Percentiles rank a stretch among this genome's conserved stretches.
Evolutionary conservation across 1,140 invertebrate genomes (phyloP).

Genomic region (Eupeodes corollae): DNA sequence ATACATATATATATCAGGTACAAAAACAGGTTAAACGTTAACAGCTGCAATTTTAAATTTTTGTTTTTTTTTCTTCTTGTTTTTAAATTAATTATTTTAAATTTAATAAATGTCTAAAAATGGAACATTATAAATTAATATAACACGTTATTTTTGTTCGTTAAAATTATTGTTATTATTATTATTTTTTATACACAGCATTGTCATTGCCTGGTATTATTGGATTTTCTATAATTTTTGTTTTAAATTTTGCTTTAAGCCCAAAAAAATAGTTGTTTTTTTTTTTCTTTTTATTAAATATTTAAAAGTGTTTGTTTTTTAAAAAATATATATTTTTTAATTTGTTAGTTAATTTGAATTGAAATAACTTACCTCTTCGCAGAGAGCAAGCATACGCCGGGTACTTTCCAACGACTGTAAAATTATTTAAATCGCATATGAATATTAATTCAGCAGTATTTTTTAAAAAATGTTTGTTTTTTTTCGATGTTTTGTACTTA

Average conservation of each 20-base stretch:
- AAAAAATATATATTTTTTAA: neutral
- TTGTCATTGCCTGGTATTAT: no score
- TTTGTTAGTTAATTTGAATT: neutral
- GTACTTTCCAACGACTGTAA: conserved; percentile 84
- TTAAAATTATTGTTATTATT: no score
- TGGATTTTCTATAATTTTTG: no score
- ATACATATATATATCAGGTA: neutral
- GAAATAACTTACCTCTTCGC: conserved; percentile 80
- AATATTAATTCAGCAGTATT: neutral
- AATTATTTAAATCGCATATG: neutral
- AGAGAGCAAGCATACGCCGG: conserved; percentile 86
- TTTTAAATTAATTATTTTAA: no score
- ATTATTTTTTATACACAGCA: no score
- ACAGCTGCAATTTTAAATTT: no score
- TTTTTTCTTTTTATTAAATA: neutral
- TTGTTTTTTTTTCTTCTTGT: neutral
- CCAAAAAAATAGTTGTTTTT: conserved; percentile 8
- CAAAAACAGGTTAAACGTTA: no score
- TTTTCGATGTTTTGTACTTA: conserved; percentile 33
- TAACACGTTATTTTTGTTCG: no score
- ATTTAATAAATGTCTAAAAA: no score
- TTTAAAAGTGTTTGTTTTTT: neutral
- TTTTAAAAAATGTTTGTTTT: neutral
- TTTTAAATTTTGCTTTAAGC: conserved; percentile 9
- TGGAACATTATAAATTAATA: no score